Evolutionary conservation across 2,888 invertebrate genomes (phyloP).

Genomic region (Craniophora ligustri): DNA sequence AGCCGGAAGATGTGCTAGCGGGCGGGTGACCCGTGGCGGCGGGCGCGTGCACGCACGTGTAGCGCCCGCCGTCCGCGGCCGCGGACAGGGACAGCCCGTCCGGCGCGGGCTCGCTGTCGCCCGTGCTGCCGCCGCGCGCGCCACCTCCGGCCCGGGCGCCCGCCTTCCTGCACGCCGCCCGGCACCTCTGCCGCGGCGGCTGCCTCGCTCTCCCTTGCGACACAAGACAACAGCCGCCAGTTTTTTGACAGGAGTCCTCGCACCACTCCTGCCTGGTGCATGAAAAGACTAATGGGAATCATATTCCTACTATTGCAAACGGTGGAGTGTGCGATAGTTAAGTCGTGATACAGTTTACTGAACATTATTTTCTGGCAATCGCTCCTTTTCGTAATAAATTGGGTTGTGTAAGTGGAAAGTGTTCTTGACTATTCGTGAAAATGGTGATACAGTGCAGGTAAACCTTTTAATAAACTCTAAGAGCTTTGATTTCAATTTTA

Average conservation of each 20-base stretch:
- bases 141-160: conserved; percentile 73
- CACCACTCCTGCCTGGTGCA: conserved; percentile 75
- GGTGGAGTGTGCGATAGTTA: conserved; percentile 75
- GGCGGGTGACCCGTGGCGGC: conserved; percentile 92
- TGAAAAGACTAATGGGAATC: conserved; percentile 81
- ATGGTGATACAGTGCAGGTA: conserved; percentile 77
- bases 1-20: conserved; percentile 90
- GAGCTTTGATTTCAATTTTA: conserved; percentile 79
- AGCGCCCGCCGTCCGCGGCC: conserved; percentile 85
- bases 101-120: conserved; percentile 77
- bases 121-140: conserved; percentile 77
- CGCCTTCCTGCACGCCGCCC: conserved; percentile 76
- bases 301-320: conserved; percentile 76
- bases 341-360: conserved; percentile 38
- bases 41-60: conserved; percentile 89
- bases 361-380: conserved; percentile 47
- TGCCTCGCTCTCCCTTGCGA: conserved; percentile 77
- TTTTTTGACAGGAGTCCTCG: conserved; percentile 76
- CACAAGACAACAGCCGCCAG: conserved; percentile 63
- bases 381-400: conserved; percentile 56
- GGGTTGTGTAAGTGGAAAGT: conserved; percentile 66
- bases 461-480: conserved; percentile 75
- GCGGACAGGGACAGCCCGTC: conserved; percentile 74
- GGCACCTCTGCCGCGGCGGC: conserved; percentile 76
- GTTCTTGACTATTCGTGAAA: conserved; percentile 67